A percentile compares a stretch with the other conserved stretches of the same genome.
These are phyloP conservation scores for Siniperca obscura DNA, from an alignment of 2,797 vertebrate genomes.

Conservation along the genomic window DNA sequence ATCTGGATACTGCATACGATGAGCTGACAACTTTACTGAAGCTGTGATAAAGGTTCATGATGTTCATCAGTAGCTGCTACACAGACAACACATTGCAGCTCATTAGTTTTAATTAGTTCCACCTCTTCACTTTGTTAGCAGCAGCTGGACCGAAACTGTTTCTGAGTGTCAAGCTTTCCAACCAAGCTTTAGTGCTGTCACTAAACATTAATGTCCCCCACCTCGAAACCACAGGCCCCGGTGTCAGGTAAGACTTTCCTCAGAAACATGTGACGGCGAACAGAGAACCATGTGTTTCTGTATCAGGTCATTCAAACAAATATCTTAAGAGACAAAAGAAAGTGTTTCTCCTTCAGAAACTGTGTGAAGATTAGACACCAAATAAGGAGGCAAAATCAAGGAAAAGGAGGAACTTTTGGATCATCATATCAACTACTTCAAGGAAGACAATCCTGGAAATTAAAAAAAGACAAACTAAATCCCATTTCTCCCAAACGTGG, in stretches of 20 bases:
- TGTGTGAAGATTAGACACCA: background rate
- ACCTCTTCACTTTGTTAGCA: conserved; percentile 15
- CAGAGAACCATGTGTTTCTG: background rate
- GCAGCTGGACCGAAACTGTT: conserved; percentile 14
- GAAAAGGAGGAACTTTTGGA: background rate
- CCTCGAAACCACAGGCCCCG: background rate
- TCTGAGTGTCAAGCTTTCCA: background rate
- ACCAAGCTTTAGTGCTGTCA: background rate
- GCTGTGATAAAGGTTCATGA: background rate
- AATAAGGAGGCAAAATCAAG: background rate
- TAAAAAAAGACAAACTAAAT: background rate
- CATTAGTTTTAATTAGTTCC: conserved; percentile 36
- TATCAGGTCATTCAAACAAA: background rate
- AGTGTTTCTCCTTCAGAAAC: background rate
- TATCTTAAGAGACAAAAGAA: background rate
- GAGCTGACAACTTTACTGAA: background rate
- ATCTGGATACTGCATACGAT: background rate
- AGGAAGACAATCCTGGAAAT: conserved; percentile 5
- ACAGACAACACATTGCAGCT: conserved; percentile 11
- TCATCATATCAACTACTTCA: background rate
- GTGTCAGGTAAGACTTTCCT: no score
- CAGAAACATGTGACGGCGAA: no score
- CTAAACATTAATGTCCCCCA: background rate
- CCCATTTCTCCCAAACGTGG: background rate
- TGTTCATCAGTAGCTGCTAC: background rate